These are phyloP conservation scores for Peromyscus maniculatus DNA, from an alignment of 2,113 vertebrate genomes.

Conservation along the genomic window DNA sequence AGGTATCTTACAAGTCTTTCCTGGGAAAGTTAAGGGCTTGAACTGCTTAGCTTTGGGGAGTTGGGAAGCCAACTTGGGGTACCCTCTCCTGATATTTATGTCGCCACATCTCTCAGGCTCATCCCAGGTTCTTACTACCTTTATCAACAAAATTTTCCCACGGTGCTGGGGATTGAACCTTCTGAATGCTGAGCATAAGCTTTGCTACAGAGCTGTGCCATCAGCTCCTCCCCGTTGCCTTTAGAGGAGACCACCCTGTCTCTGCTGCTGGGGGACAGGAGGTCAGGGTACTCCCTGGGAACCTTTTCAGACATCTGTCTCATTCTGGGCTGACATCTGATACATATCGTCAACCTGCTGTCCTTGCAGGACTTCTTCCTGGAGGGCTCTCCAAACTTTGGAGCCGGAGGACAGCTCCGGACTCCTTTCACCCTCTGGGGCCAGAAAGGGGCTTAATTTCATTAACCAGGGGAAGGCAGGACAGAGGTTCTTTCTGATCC, in stretches of 20 bases:
- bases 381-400: background rate
- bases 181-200: background rate
- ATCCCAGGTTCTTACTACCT: background rate
- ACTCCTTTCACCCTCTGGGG: background rate
- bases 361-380: background rate
- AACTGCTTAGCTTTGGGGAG: background rate
- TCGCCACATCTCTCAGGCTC: background rate
- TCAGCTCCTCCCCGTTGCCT: background rate
- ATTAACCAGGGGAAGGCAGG: background rate
- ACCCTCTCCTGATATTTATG: background rate
- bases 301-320: background rate
- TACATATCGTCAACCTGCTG: background rate
- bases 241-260: background rate
- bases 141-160: background rate
- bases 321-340: background rate
- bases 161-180: background rate
- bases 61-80: background rate
- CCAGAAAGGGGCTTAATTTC: background rate
- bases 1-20: slow-evolving; percentile 3
- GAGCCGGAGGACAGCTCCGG: background rate
- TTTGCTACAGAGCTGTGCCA: no score
- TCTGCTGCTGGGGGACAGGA: background rate
- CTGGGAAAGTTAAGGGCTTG: background rate
- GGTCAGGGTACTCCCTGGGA: background rate
- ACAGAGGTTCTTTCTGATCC: background rate